phyloP scores from a whole-genome alignment of 1,140 invertebrate species.

The Macrobrachium nipponense region DNA sequence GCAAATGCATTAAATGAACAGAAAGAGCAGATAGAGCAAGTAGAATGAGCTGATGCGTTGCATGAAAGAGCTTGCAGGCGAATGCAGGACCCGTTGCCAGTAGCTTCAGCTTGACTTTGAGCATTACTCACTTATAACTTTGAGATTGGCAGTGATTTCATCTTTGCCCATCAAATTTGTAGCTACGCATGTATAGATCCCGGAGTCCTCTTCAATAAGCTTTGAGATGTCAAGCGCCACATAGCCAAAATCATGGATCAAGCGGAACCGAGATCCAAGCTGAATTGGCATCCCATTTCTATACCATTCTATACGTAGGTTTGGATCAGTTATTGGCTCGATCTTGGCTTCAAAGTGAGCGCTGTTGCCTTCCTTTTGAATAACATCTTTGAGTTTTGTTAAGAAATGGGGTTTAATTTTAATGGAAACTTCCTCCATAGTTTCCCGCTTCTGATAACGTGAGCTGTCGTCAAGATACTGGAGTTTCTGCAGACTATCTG shows the following conservation, averaged over 20 bases:
- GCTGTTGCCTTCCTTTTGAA: constrained; percentile 89
- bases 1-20: not conserved
- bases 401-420: constrained; percentile 86
- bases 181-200: constrained; percentile 92
- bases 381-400: constrained; percentile 80
- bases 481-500: constrained; percentile 88
- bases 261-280: constrained; percentile 77
- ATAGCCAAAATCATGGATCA: constrained; percentile 96
- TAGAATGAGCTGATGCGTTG: constrained; percentile 9
- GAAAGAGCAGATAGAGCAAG: too few species aligned
- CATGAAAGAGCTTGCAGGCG: constrained; percentile 27
- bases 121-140: constrained; percentile 60
- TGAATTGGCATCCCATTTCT: constrained; percentile 90
- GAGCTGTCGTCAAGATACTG: constrained; percentile 90
- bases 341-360: constrained; percentile 98
- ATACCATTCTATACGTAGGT: constrained; percentile 93
- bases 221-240: constrained; percentile 92
- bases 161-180: constrained; percentile 83
- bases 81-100: constrained; percentile 18
- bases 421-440: constrained; percentile 82
- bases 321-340: constrained; percentile 94
- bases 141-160: constrained; percentile 62
- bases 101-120: not conserved
- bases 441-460: constrained; percentile 84
- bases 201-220: constrained; percentile 92